These are phyloP conservation scores for Menura novaehollandiae DNA, from an alignment of 2,113 vertebrate species.

Conservation along the genomic window DNA sequence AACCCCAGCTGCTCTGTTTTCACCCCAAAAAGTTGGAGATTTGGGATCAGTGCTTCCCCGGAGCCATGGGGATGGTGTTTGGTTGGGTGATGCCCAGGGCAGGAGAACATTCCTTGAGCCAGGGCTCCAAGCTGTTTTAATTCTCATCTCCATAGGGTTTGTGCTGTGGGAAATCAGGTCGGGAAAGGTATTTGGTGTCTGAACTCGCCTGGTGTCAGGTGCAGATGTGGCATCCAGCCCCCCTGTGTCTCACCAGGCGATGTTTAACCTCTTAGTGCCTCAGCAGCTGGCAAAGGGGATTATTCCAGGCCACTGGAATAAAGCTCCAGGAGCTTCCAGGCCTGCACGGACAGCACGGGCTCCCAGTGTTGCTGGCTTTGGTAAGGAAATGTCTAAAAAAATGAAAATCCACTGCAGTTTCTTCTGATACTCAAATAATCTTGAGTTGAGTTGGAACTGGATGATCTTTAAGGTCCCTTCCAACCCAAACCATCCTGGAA, in stretches of 20 bases:
- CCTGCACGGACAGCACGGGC: not conserved
- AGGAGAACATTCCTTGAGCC: rapidly evolving
- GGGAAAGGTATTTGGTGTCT: not conserved
- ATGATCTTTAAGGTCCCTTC: not conserved
- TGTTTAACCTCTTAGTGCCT: not conserved
- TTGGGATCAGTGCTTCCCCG: not conserved
- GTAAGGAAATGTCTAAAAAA: not conserved
- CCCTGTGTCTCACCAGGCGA: rapidly evolving
- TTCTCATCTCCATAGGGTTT: rapidly evolving
- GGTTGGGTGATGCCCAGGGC: not conserved
- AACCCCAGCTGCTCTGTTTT: not conserved
- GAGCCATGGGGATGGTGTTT: rapidly evolving
- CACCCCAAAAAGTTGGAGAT: not conserved
- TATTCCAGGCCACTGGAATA: not conserved
- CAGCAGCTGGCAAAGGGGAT: not conserved
- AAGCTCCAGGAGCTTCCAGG: not conserved
- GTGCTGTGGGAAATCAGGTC: not conserved
- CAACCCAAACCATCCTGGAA: not conserved
- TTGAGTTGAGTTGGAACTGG: not conserved
- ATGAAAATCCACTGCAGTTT: not conserved
- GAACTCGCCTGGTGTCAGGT: not conserved
- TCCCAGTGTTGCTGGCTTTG: rapidly evolving
- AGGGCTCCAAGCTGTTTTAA: rapidly evolving
- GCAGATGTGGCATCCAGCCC: not conserved
- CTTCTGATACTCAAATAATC: not conserved